These are phyloP conservation scores for Mustelus asterias DNA, from an alignment of 2,113 vertebrate genomes.

Conservation along the genomic window DNA sequence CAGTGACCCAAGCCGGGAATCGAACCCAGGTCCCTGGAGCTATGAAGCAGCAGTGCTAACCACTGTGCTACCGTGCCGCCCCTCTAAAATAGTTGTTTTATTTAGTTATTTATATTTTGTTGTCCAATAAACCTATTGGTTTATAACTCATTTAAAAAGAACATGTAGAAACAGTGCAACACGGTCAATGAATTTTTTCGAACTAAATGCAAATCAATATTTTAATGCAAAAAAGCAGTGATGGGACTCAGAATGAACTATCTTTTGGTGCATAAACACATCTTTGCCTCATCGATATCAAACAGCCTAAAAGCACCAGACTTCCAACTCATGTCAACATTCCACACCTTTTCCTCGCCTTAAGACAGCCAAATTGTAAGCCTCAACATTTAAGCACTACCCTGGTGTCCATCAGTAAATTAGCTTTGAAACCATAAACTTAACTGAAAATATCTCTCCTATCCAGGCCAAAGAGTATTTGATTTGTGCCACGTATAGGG, in stretches of 20 bases:
- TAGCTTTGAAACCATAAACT: neutral
- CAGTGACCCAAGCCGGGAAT: too few species aligned
- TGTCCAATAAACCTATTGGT: neutral
- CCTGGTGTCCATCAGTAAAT: neutral
- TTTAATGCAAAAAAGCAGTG: neutral
- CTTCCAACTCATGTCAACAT: neutral
- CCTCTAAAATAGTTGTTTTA: too few species aligned
- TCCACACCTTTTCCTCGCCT: neutral
- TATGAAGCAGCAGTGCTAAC: too few species aligned
- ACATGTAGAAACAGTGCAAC: neutral
- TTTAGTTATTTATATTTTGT: neutral
- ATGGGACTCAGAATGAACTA: neutral
- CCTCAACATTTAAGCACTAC: neutral
- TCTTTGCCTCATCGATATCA: neutral
- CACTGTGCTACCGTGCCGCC: too few species aligned
- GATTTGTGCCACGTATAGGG: too few species aligned
- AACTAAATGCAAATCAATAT: neutral
- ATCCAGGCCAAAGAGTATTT: too few species aligned
- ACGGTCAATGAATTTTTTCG: neutral
- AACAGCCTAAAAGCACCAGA: neutral
- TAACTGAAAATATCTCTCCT: neutral
- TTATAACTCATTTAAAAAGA: neutral
- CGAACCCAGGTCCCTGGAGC: too few species aligned
- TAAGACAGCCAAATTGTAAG: neutral
- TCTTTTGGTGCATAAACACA: neutral